Evolutionary conservation across 2,113 vertebrate species (phyloP).

Genomic region (Prunella himalayana): DNA sequence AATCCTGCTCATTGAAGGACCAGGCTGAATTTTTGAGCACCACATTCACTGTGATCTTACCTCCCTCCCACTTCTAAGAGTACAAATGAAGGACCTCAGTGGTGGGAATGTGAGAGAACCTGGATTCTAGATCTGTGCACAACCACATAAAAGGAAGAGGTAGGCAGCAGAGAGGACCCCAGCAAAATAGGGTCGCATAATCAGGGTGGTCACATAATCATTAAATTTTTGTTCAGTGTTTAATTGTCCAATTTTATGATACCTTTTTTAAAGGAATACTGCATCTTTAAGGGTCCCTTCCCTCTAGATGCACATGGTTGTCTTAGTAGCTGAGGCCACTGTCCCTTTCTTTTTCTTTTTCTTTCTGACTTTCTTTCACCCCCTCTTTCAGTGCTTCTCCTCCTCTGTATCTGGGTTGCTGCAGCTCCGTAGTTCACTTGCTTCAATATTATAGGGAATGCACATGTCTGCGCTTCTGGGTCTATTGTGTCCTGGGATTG

Average conservation of each 20-base stretch:
- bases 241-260: constrained; percentile 38
- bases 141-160: not conserved
- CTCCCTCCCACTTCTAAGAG: not conserved
- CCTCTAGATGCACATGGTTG: constrained; percentile 70
- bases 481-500: constrained; percentile 67
- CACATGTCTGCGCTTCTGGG: constrained; percentile 70
- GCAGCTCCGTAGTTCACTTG: constrained; percentile 63
- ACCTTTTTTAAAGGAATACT: constrained; percentile 69
- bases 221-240: constrained; percentile 5
- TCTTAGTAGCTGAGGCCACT: constrained; percentile 73
- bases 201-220: not conserved
- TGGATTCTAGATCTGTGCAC: not conserved
- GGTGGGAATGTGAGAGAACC: not conserved
- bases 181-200: not conserved
- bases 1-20: not conserved
- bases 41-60: not conserved
- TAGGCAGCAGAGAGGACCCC: constrained; percentile 1
- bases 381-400: constrained; percentile 33
- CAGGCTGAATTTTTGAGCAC: not conserved
- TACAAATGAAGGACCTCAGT: not conserved
- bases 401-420: constrained; percentile 65
- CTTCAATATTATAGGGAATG: constrained; percentile 67
- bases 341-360: constrained; percentile 64
- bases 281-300: constrained; percentile 72
- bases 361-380: constrained; percentile 50